Conservation (phyloP, 2,797 vertebrate species). For the Pangasius mekongensis region DNA sequence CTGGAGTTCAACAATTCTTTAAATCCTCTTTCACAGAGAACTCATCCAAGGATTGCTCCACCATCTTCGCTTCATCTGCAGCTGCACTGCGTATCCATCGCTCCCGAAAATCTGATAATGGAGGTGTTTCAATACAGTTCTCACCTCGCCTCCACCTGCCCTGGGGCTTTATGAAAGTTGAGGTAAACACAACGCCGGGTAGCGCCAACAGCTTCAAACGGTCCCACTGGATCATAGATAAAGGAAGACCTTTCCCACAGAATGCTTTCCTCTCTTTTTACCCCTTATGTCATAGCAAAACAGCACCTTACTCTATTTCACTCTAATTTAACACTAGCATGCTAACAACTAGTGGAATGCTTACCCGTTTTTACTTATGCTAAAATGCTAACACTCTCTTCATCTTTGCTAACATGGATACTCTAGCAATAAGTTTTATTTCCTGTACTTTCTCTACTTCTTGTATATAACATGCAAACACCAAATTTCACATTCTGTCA, state of each 20-base stretch:
- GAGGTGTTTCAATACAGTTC: background rate
- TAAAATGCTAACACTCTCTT: background rate
- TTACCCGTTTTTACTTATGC: background rate
- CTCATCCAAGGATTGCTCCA: conserved; percentile 4
- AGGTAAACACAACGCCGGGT: conserved; percentile 6
- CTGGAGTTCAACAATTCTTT: conserved; percentile 18
- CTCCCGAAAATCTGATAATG: conserved; percentile 20
- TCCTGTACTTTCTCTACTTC: background rate
- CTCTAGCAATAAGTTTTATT: background rate
- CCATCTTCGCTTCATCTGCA: conserved; percentile 14
- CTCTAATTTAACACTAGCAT: background rate
- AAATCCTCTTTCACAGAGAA: conserved; percentile 25
- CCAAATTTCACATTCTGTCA: background rate
- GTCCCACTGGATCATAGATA: background rate
- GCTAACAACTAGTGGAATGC: background rate
- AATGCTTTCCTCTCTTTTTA: background rate
- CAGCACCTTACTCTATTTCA: background rate
- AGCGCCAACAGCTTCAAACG: background rate
- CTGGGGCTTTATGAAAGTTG: conserved; percentile 17
- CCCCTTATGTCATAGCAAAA: background rate
- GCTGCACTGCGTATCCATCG: background rate
- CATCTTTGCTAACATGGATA: too few relatives aligned
- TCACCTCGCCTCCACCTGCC: conserved; percentile 39
- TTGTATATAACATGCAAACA: background rate
- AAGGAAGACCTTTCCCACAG: conserved; percentile 21